Evolutionary conservation across 2,888 invertebrate species (phyloP).

Genomic region (Xestobium rufovillosum): DNA sequence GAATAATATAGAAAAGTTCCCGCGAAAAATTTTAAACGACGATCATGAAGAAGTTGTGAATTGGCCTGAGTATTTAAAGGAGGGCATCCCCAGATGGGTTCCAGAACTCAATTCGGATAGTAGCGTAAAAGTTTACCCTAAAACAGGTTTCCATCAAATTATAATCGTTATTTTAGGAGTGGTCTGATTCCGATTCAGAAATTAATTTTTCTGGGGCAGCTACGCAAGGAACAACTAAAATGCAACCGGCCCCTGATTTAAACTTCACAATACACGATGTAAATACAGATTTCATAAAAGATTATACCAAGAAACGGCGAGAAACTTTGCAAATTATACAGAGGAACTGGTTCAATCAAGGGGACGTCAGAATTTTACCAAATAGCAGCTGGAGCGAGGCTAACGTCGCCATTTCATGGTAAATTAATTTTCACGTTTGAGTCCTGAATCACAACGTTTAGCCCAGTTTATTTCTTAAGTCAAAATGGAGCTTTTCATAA

Average conservation of each 20-base stretch:
- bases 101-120: constrained; percentile 33
- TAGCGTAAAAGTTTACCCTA: constrained; percentile 37
- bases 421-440: no score
- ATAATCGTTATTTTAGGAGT: no score
- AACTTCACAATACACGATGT: no score
- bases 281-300: constrained; percentile 22
- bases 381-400: constrained; percentile 32
- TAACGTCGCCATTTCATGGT: constrained; percentile 37
- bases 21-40: constrained; percentile 28
- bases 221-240: no score
- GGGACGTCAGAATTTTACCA: constrained; percentile 28
- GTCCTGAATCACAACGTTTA: no score
- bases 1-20: constrained; percentile 26
- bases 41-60: constrained; percentile 42
- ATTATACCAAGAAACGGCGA: constrained; percentile 26
- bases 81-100: no score
- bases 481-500: no score
- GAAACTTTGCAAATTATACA: constrained; percentile 32
- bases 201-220: no score
- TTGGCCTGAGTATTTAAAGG: constrained; percentile 46
- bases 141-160: no score
- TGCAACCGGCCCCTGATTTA: no score
- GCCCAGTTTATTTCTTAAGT: no score
- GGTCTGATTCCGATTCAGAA: no score
- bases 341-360: constrained; percentile 34